Percentiles rank a stretch among this genome's conserved stretches.
Evolutionary conservation across 2,888 invertebrate genomes (phyloP).

Genomic region (Caenorhabditis afra): DNA sequence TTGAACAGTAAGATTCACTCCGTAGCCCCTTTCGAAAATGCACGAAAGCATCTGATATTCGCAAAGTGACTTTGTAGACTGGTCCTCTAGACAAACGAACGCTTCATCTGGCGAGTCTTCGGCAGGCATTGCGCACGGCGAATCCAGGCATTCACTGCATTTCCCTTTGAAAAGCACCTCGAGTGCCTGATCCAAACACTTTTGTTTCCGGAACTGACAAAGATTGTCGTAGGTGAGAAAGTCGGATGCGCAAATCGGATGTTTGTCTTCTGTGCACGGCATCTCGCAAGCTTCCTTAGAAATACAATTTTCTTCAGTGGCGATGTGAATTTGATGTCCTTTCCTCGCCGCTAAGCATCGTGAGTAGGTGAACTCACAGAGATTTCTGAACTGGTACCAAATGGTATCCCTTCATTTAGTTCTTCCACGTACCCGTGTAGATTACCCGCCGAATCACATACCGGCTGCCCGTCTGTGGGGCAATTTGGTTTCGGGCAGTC

Average conservation of each 20-base stretch:
- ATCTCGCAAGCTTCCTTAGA: constrained; percentile 58
- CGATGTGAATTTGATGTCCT: constrained; percentile 62
- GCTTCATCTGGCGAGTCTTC: constrained; percentile 70
- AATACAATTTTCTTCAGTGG: constrained; percentile 61
- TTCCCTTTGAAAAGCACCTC: constrained; percentile 74
- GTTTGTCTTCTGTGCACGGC: constrained; percentile 54
- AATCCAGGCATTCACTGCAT: constrained; percentile 72
- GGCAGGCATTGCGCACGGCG: constrained; percentile 70
- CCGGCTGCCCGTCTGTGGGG: constrained; percentile 60
- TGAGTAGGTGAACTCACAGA: constrained; percentile 73
- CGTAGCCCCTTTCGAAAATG: constrained; percentile 74
- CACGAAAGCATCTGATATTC: constrained; percentile 78
- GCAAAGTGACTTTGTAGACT: constrained; percentile 72
- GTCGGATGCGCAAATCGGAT: constrained; percentile 65
- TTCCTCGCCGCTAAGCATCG: constrained; percentile 75
- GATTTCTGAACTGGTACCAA: constrained; percentile 43
- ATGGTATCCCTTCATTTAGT: too few species aligned
- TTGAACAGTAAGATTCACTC: constrained; percentile 75
- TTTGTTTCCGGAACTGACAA: constrained; percentile 62
- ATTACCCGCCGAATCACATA: constrained; percentile 65
- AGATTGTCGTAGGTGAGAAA: constrained; percentile 63
- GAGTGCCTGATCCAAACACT: constrained; percentile 57
- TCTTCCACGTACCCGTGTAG: constrained; percentile 54
- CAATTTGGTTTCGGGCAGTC: constrained; percentile 72
- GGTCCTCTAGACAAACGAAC: constrained; percentile 76